Evolutionary conservation across 2,888 invertebrate genomes (phyloP), one percentile per base, ranked within the genome.

Genomic region (Cancer borealis): DNA sequence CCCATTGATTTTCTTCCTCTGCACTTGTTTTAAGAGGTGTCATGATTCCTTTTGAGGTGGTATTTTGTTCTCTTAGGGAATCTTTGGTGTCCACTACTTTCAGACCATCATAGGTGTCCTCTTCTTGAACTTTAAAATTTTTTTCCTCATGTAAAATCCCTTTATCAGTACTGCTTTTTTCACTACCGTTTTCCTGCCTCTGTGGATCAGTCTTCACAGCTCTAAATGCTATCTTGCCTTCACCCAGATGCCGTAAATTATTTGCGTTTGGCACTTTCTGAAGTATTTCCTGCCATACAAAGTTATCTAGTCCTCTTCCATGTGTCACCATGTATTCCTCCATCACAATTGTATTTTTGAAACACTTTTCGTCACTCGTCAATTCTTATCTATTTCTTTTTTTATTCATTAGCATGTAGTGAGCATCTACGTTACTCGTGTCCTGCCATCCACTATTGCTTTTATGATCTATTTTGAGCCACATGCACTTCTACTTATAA

Each of bases 181-280:
- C 14, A n/a, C 12, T 14, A 3, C 10, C 12, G 46, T 73, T 26
- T 45, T 17, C 6, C 45, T 46, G 88, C 6, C 21, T 45, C 17
- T 21, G 88, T 90, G 54, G 26, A 89, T 26, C 49, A 47, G 14
- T 47, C 89, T 21, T 17, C n/a, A 45, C 30, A 26, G 54, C 10
- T 26, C 8, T 46, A 14, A 91, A 91, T 45, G 91, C 73, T 47
- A 91, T 26, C 73, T 91, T 91, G 10, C 91, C 91, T 46, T 91
- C 91, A 46, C 91, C 73, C 26, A 91, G 45, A 8, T 73, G 47
- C 26, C 79, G 45, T 0, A 91, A 46, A 45, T 79, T 60, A 91
- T 21, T 5, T 5, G 26, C 73, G n/a, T 73, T 46, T 26, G 91
- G 91, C 30, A 91, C 17, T 46, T 79, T 73, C 46, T 91, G 46